Evolutionary conservation across 2,797 vertebrate species (phyloP), one percentile per base, ranked within the genome.

Genomic region (Spinus olivaceus): DNA sequence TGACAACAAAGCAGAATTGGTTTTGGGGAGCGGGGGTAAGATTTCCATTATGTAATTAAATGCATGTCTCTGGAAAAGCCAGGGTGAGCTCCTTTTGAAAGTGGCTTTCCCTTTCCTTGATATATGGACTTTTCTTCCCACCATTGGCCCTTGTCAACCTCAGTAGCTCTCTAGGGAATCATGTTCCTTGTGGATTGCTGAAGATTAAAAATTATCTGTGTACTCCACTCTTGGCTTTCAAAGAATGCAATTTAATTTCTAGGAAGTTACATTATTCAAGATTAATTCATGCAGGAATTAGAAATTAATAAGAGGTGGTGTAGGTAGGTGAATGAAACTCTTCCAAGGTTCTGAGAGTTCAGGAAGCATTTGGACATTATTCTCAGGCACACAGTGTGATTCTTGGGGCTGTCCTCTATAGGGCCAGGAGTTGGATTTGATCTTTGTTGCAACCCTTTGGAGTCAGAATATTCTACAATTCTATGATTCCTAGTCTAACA

Each of bases 91-190:
- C 30, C 23, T 71, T 78, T 71, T 13, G 57, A 39, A 85, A 89
- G 17, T 91, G 35, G 2, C 18, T 20, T 86, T 87, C 10, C 9
- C 12, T 76, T 74, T 72, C 24, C 12, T 10, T 63, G 8, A 1
- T 64, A 4, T 4, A 6, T 33, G 47, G 46, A 24, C 23, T 81
- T 54, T 33, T 4, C 65, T 72, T 83, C 17, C 41, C 13, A 9
- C 44, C 0, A 0, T 5, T 1, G 4, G 18, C n/a, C 1, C 0
- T 10, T 70, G 1, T 25, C 30, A 71, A 49, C 23, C 7, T 16
- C 37, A 24, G 30, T 66, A 14, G 9, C 49, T 66, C 16, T 63
- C 49, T 51, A 32, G 54, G 54, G 60, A 72, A 33, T 61, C 33
- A 8, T 4, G 0, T 64, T 76, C 50, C 14, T 74, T 65, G 18